Percentiles rank a stretch among this genome's conserved stretches.
Evolutionary conservation across 2,888 invertebrate genomes (phyloP).

Genomic region (Cremastobaeus sp.): DNA sequence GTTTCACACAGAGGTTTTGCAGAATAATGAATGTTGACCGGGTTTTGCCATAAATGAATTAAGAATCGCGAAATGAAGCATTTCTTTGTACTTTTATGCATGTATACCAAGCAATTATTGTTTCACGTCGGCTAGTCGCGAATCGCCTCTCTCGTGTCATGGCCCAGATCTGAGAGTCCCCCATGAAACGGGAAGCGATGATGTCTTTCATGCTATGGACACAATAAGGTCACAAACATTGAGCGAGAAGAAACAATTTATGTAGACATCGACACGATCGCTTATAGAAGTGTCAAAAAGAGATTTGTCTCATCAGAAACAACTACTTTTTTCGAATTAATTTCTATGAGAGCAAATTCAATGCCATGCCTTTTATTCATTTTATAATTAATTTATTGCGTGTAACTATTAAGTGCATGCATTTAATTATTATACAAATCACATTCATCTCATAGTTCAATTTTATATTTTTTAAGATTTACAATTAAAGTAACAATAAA

Average conservation of each 20-base stretch:
- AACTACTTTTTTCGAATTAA: too few species aligned
- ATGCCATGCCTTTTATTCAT: too few species aligned
- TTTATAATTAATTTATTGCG: too few species aligned
- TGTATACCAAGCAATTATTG: constrained; percentile 38
- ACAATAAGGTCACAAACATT: constrained; percentile 31
- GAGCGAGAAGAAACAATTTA: constrained; percentile 23
- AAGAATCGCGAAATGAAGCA: constrained; percentile 26
- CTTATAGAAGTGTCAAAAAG: neutral
- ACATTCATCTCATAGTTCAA: too few species aligned
- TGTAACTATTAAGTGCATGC: too few species aligned
- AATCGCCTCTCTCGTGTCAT: constrained; percentile 44
- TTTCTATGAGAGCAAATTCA: too few species aligned
- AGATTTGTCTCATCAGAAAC: too few species aligned
- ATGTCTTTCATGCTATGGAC: constrained; percentile 30
- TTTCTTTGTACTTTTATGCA: constrained; percentile 49
- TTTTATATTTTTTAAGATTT: too few species aligned
- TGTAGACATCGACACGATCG: constrained; percentile 1
- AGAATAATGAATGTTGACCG: constrained; percentile 15
- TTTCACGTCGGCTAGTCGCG: constrained; percentile 30
- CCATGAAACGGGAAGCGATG: constrained; percentile 39
- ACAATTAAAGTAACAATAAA: too few species aligned
- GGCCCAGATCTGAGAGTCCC: constrained; percentile 44
- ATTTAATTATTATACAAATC: too few species aligned
- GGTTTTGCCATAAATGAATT: constrained; percentile 30
- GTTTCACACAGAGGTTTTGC: neutral